Base-by-base conservation (phyloP, 2,113 vertebrate genomes). In the Cromileptes altivelis region DNA sequence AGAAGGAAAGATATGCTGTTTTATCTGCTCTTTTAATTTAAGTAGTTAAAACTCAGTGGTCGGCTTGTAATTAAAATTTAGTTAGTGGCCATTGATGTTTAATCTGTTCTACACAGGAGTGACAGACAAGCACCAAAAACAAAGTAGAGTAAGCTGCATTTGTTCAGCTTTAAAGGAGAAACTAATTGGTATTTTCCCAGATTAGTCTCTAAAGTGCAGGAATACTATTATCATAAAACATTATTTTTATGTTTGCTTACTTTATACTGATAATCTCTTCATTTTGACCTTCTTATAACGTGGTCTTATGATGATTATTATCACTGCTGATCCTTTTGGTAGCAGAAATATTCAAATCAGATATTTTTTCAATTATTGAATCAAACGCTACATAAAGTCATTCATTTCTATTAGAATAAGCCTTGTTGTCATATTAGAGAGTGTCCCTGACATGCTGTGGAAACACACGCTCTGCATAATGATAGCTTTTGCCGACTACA, bases 131-230 rank as follows among this genome's bases (percentile, higher is more conserved):
- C 53, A 19, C 6, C 10, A n/a, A 10, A 70, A 33, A 70, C 52
- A 76, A 40, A 53, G 14, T 47, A 53, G 10, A 77, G 42, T n/a
- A 45, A 64, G 40, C 62, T 50, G 30, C 40, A 69, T 69, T 71
- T 72, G 23, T 57, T 45, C 23, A 64, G 27, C 18, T 60, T 70
- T 19, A 64, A 82, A 67, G 25, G 15, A 15, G 15, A 18, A 58
- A 47, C 15, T 47, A 27, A 68, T 49, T 58, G 4, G 9, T 75
- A 15, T 63, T 75, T 81, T 60, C 8, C 5, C 7, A 25, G 37
- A 68, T 76, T 79, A 40, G 19, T 74, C 25, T 71, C 1, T 49
- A 5, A 17, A 25, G 40, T 71, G n/a, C 19, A 42, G 18, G 3
- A 65, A 57, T 50, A 52, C 19, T 17, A 15, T 40, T 9, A 61